phyloP scores from a whole-genome alignment of 2,113 vertebrate species.

The Chloropsis cyanopogon region DNA sequence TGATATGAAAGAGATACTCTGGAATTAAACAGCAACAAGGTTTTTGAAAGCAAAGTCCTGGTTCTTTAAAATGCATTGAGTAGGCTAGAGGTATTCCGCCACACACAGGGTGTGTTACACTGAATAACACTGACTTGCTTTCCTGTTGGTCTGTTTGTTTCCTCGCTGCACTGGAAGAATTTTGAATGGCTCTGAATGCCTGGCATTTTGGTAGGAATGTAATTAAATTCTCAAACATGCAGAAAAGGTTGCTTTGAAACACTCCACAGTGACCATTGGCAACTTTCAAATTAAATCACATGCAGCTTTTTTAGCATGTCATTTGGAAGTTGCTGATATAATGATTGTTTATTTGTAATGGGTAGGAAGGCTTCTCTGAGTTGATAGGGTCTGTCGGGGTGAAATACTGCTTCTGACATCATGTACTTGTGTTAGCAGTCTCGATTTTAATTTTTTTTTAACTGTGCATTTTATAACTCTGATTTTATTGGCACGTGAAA shows the following conservation, averaged over 20 bases:
- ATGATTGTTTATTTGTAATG: neutral
- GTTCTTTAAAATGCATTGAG: neutral
- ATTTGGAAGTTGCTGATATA: neutral
- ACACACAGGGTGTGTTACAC: neutral
- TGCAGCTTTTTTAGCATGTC: neutral
- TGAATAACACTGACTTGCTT: neutral
- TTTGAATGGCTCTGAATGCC: neutral
- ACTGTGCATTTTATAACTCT: neutral
- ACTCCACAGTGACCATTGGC: slow-evolving; percentile 5
- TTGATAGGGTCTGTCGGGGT: neutral
- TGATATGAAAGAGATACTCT: neutral
- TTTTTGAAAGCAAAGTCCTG: neutral
- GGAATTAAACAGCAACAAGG: neutral
- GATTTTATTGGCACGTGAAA: neutral
- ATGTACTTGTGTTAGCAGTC: neutral
- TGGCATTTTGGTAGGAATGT: slow-evolving; percentile 1
- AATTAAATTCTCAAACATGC: neutral
- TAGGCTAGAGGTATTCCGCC: neutral
- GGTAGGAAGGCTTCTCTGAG: neutral
- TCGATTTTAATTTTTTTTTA: neutral
- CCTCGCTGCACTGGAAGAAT: neutral
- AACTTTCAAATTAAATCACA: neutral
- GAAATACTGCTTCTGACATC: neutral
- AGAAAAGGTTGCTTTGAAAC: slow-evolving; percentile 14
- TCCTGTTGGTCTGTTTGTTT: neutral